These are phyloP conservation scores for Ovis aries DNA, from an alignment of 2,113 vertebrate species.

Conservation along the genomic window ARS-UI_Ramb_v3.0 NC_056058.1:77862001-77862500, in stretches of 20 bases:
- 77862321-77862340: neutral
- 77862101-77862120: neutral
- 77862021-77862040: neutral
- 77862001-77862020: neutral
- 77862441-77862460: neutral
- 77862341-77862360: neutral
- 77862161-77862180: neutral
- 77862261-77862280: neutral
- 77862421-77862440: neutral
- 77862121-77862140: neutral
- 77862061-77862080: neutral
- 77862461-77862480: neutral
- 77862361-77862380: neutral
- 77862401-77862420: neutral
- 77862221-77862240: neutral
- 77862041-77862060: neutral
- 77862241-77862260: neutral
- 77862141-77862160: neutral
- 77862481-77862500: neutral
- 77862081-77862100: neutral
- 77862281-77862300: neutral
- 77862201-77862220: neutral
- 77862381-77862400: accelerated
- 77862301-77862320: neutral
- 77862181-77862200: slow-evolving; percentile 12